These are phyloP conservation scores for Mesorhabditis spiculigera DNA, from an alignment of 2,888 invertebrate genomes.

Conservation along the genomic window DNA sequence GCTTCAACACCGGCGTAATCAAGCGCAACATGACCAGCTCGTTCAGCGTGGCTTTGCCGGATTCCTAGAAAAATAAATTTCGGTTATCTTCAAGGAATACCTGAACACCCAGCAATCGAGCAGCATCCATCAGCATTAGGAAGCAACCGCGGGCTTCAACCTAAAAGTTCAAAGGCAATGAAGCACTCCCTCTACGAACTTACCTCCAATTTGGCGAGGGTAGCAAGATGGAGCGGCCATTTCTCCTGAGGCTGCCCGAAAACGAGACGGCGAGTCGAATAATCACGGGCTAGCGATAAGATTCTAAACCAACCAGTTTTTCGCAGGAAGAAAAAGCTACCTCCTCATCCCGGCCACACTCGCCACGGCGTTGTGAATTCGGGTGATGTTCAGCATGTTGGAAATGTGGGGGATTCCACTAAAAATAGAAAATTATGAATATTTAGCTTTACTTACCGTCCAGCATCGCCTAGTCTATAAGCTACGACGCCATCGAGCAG, in stretches of 20 bases:
- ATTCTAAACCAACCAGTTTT: constrained; percentile 57
- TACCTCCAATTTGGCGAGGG: constrained; percentile 63
- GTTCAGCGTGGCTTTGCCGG: constrained; percentile 55
- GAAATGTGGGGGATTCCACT: constrained; percentile 64
- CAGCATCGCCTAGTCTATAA: constrained; percentile 26
- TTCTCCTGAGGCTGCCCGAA: constrained; percentile 63
- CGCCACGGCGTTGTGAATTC: constrained; percentile 64
- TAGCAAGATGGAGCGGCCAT: constrained; percentile 64
- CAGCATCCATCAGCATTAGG: constrained; percentile 62
- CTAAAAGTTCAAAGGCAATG: no score
- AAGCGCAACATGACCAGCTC: constrained; percentile 63
- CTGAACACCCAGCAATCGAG: constrained; percentile 61
- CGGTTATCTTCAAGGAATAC: constrained; percentile 17
- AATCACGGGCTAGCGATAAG: constrained; percentile 64
- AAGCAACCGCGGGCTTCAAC: constrained; percentile 63
- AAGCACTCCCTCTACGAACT: background rate
- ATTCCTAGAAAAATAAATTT: constrained; percentile 56
- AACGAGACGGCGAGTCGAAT: constrained; percentile 62
- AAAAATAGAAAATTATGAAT: constrained; percentile 54
- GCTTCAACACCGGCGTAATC: constrained; percentile 65
- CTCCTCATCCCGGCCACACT: constrained; percentile 56
- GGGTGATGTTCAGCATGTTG: constrained; percentile 65
- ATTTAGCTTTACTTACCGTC: constrained; percentile 14
- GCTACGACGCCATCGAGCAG: constrained; percentile 62
- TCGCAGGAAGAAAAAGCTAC: constrained; percentile 8